These are phyloP conservation scores for Muscicapa comitata DNA, from an alignment of 2,797 vertebrate species.

Conservation along the genomic window DNA sequence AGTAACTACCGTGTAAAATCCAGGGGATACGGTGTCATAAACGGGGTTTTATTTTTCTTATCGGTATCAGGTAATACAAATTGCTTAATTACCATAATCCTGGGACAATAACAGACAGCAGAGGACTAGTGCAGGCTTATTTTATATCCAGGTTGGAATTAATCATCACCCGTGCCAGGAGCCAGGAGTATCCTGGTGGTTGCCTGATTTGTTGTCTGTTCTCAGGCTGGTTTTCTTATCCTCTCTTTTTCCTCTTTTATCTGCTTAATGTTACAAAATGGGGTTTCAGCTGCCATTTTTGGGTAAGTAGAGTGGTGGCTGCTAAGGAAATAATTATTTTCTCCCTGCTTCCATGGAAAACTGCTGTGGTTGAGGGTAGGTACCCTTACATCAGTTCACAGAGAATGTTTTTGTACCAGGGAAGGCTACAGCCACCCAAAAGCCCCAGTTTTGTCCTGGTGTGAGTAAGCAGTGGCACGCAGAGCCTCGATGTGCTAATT, in stretches of 20 bases:
- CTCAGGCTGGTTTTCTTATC: neutral
- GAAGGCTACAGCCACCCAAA: neutral
- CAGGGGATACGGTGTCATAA: constrained; percentile 2
- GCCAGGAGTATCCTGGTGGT: neutral
- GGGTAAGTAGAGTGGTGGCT: neutral
- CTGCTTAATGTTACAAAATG: neutral
- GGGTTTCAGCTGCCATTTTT: neutral
- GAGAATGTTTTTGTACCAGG: neutral
- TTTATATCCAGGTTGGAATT: constrained; percentile 11
- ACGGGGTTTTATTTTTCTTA: constrained; percentile 45
- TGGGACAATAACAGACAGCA: constrained; percentile 40
- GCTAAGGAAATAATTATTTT: neutral
- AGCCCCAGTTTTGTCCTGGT: neutral
- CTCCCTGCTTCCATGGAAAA: neutral
- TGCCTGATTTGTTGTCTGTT: neutral
- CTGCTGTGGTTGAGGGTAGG: neutral
- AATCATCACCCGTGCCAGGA: neutral
- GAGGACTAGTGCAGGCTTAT: constrained; percentile 14
- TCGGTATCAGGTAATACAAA: constrained; percentile 36
- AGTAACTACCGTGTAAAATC: neutral
- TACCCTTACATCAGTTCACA: neutral
- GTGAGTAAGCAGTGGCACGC: neutral
- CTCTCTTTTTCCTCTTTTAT: neutral
- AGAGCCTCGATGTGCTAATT: neutral
- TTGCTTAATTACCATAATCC: constrained; percentile 59